These are phyloP conservation scores for Chiropotes sagulatus DNA, from an alignment of 2,797 vertebrate genomes.

Conservation along the genomic window DNA sequence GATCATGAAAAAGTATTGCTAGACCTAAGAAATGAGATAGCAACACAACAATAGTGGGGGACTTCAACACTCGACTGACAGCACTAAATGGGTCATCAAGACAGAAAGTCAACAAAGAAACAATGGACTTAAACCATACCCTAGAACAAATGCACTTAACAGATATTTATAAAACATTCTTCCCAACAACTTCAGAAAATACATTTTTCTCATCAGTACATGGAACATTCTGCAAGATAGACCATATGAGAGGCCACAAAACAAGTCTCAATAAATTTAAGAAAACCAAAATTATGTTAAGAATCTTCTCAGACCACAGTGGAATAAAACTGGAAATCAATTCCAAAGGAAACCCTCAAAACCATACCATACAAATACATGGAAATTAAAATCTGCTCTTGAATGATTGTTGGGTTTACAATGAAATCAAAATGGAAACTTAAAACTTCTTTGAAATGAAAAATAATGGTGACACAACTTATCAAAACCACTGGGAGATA, in stretches of 20 bases:
- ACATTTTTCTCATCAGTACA: background rate
- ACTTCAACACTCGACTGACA: background rate
- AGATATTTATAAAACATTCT: background rate
- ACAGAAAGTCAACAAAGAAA: background rate
- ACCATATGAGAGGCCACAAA: background rate
- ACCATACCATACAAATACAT: no score
- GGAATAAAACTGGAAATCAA: no score
- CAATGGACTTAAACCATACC: background rate
- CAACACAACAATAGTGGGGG: background rate
- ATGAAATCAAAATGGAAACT: no score
- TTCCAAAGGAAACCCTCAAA: no score
- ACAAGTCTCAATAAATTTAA: background rate
- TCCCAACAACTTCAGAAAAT: background rate
- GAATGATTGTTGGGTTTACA: no score
- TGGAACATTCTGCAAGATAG: background rate
- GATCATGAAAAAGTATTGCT: background rate
- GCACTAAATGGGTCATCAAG: background rate
- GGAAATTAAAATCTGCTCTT: no score
- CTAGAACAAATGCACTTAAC: background rate
- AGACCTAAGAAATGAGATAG: background rate
- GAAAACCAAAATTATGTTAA: background rate
- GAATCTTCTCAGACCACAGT: no score
- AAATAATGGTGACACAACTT: no score
- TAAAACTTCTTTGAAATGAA: no score
- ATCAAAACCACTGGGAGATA: no score